phyloP scores from a whole-genome alignment of 35 echinoderm and acorn worm species.

The Lytechinus pictus region DNA sequence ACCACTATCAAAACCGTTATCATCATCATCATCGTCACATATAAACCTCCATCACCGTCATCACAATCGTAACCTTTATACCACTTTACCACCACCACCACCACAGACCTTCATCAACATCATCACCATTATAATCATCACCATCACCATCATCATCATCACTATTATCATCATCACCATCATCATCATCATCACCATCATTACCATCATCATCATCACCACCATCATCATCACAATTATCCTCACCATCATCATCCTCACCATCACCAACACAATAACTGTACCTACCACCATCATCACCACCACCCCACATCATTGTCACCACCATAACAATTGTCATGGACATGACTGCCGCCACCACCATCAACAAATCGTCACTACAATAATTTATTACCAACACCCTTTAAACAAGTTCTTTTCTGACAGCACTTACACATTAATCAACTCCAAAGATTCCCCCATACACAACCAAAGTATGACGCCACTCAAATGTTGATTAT shows the following conservation, averaged over 20 bases:
- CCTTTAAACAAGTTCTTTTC: background rate
- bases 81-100: too few relatives aligned
- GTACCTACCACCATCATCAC: background rate
- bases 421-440: background rate
- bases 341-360: background rate
- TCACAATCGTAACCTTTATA: too few relatives aligned
- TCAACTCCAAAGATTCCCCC: background rate
- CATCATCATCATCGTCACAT: too few relatives aligned
- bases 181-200: too few relatives aligned
- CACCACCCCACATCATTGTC: background rate
- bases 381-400: background rate
- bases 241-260: background rate
- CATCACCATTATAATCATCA: too few relatives aligned
- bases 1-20: too few relatives aligned
- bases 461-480: background rate
- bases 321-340: background rate
- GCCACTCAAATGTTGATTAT: background rate
- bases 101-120: too few relatives aligned
- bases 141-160: too few relatives aligned
- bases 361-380: background rate
- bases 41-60: too few relatives aligned
- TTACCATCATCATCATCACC: too few relatives aligned
- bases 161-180: too few relatives aligned
- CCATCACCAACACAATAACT: background rate
- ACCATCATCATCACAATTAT: background rate